A percentile compares a stretch with the other conserved stretches of the same genome.
Conservation (phyloP, 1,140 invertebrate genomes). For the Danaus melanippus region DNA sequence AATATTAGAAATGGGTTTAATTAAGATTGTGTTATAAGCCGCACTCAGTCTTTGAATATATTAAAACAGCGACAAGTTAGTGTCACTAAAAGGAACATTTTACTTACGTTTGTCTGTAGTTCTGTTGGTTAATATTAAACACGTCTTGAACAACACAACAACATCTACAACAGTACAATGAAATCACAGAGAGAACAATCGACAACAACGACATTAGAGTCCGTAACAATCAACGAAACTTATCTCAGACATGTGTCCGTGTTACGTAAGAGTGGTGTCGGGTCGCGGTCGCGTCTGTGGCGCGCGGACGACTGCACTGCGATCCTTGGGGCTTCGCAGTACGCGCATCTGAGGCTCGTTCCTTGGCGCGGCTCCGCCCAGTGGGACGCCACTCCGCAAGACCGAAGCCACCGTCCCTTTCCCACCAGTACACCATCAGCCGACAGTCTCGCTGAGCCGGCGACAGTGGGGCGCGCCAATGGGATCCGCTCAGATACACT, state of each 20-base stretch:
- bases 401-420: constrained; percentile 65
- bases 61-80: no score
- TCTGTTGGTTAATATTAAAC: no score
- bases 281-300: constrained; percentile 47
- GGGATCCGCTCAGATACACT: constrained; percentile 67
- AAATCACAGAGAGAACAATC: no score
- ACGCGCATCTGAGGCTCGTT: constrained; percentile 67
- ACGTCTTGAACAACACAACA: no score
- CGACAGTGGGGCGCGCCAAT: constrained; percentile 70
- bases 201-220: no score
- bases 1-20: no score
- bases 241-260: neutral
- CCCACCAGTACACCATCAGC: constrained; percentile 20
- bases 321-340: constrained; percentile 62
- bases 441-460: constrained; percentile 48
- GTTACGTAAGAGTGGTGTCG: constrained; percentile 55
- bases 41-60: no score
- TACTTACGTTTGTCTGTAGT: no score
- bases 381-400: constrained; percentile 62
- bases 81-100: no score
- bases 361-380: constrained; percentile 68
- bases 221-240: no score
- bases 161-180: no score
- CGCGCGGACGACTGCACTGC: constrained; percentile 67
- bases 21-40: no score